Base-by-base conservation (phyloP, 2,888 invertebrate genomes). In the Seira musarum region DNA sequence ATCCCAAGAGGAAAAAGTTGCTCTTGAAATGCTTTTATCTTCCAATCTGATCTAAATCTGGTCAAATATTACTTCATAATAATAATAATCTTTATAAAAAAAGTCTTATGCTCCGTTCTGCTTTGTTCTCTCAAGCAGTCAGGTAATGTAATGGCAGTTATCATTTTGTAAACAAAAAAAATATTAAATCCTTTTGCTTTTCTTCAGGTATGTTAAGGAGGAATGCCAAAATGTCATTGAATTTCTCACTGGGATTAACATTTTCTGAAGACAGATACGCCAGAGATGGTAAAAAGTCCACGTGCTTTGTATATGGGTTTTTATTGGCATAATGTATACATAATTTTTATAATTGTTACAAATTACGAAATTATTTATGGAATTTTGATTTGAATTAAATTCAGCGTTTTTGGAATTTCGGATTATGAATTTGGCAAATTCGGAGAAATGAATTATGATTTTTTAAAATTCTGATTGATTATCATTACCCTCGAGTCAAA, bases 11-110 rank as follows among this genome's bases (percentile, higher is more conserved):
- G 53, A 40, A 73, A 69, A 75, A 75, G 75, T 75, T 67, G 75
- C 68, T 67, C 53, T 19, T n/a, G n/a, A n/a, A n/a, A n/a, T n/a
- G n/a, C n/a, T n/a, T n/a, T 40, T 68, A 60, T 67, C 67, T 63
- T 17, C 6, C 1, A 57, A 63, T 68, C n/a, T 49, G 75, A 75
- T 75, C 75, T 75, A 68, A 75, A 75, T 69, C 68, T 75, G 61
- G 61, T 75, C 61, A 63, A 75, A 73, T 65, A 40, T 40, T 40
- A 57, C 46, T 67, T 63, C 68, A 74, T 66, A 64, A 46, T 66
- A 66, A 46, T 57, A 57, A n/a, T 63, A 22, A 63, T 22, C 8
- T 22, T n/a, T n/a, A n/a, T n/a, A n/a, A n/a, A n/a, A n/a, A n/a
- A n/a, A n/a, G n/a, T n/a, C n/a, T n/a, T n/a, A n/a, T n/a, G n/a